Evolutionary conservation across 2,113 vertebrate species (phyloP), one percentile per base, ranked within the genome.

Genomic region (Speoplatyrhinus poulsoni): DNA sequence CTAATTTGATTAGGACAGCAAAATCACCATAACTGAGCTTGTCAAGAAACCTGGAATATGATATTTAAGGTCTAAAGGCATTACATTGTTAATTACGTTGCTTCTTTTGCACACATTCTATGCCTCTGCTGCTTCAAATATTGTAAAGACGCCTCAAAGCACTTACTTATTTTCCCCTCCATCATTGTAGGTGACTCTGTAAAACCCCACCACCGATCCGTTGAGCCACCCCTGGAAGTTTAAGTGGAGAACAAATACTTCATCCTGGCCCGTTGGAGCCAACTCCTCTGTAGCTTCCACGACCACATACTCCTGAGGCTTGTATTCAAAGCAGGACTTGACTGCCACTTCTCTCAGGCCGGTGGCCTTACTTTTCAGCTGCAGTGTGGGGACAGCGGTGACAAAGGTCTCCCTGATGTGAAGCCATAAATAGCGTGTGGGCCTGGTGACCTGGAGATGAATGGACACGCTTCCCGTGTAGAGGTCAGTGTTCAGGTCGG

Each of bases 181-280:
- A 71, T 98, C 96, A 3, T 46, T 73, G 83, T 99, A 99, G 1
- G 94, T 93, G 17, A 97, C 98, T 65, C 89, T 92, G 70, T 99
- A 99, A 79, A 99, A 99, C 0, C 98, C 98, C 77, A 99, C 97
- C 33, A 99, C 91, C 0, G 97, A 97, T 67, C 94, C 93, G 0
- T 95, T 96, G 59, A 99, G 93, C 92, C 92, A 93, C 71, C 96
- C 96, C 47, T 94, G 89, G 84, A 99, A 99, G 76, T 94, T 86
- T 90, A 99, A 65, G 6, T 85, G 95, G 56, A 99, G 93, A 5
- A 87, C 12, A 3, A 98, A 98, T 8, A 56, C 56, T 0, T 90
- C 77, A 0, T 0, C 84, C 3, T 46, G 58, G 0, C 0, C 0
- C 0, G 72, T 80, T 62, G 62, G 46, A 0, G 60, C 1, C 26